These are phyloP conservation scores for Tarsius wallacei DNA, from an alignment of 2,797 vertebrate genomes.

Conservation along the genomic window DNA sequence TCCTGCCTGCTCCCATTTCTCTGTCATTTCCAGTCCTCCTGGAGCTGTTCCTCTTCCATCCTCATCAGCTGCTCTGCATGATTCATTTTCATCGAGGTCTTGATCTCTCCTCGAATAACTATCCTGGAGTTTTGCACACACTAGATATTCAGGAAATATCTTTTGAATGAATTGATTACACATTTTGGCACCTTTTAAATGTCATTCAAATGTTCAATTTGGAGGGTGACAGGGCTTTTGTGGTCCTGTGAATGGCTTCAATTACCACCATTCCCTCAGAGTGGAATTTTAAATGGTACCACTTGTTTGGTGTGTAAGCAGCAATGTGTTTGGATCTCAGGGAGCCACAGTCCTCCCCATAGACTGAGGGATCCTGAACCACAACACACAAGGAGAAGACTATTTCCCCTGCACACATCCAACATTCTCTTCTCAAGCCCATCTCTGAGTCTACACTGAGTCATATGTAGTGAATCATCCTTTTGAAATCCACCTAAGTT, in stretches of 20 bases:
- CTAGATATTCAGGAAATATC: slow-evolving; percentile 72
- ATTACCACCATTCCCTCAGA: slow-evolving; percentile 75
- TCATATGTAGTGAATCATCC: neutral
- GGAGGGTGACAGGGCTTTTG: slow-evolving; percentile 76
- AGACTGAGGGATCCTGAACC: neutral
- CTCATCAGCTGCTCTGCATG: neutral
- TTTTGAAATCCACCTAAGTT: neutral
- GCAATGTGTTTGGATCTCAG: neutral
- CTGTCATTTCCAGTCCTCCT: neutral
- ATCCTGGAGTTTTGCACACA: neutral
- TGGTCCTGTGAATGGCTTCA: slow-evolving; percentile 82
- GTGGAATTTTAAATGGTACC: slow-evolving; percentile 84
- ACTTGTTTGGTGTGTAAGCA: slow-evolving; percentile 74
- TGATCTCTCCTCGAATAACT: neutral
- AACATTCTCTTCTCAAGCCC: neutral
- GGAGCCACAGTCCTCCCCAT: neutral
- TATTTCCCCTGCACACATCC: neutral
- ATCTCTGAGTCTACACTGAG: neutral
- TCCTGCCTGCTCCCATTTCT: neutral
- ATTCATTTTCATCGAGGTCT: neutral
- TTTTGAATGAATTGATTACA: slow-evolving; percentile 82
- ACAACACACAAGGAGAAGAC: neutral
- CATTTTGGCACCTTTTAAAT: slow-evolving; percentile 85
- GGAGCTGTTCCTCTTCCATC: neutral
- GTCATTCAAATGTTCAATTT: slow-evolving; percentile 76